These are phyloP conservation scores for Therioaphis trifolii DNA, from an alignment of 2,888 invertebrate species.

Conservation along the genomic window DNA sequence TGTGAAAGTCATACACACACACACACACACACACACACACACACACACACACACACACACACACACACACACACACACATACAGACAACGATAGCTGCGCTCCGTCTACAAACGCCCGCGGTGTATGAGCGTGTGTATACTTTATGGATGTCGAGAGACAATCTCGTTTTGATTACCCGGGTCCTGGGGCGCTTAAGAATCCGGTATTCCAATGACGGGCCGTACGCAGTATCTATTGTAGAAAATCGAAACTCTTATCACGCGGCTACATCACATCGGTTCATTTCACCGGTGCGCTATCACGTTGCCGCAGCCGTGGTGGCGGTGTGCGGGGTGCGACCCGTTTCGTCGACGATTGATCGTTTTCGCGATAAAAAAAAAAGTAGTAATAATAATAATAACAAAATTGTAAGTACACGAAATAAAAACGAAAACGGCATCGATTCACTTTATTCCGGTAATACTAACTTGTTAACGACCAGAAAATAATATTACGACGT, in stretches of 20 bases:
- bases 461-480: too few relatives aligned
- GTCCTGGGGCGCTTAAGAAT: conserved; percentile 32
- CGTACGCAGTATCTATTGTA: neutral
- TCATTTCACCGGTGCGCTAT: neutral
- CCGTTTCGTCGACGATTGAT: conserved; percentile 10
- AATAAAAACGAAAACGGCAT: too few relatives aligned
- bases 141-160: conserved; percentile 28
- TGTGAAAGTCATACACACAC: conserved; percentile 10
- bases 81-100: neutral
- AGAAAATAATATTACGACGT: too few relatives aligned
- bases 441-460: too few relatives aligned
- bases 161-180: conserved; percentile 38
- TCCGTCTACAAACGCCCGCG: conserved; percentile 14
- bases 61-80: neutral
- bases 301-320: neutral
- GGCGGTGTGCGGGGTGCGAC: neutral
- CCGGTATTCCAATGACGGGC: conserved; percentile 36
- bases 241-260: conserved; percentile 26
- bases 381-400: neutral
- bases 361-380: conserved; percentile 28
- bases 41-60: neutral
- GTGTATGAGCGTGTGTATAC: neutral
- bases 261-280: neutral
- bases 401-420: too few relatives aligned
- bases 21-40: neutral